These are phyloP conservation scores for Cartodere bifasciata DNA, from an alignment of 2,888 invertebrate species.

Conservation along the genomic window DNA sequence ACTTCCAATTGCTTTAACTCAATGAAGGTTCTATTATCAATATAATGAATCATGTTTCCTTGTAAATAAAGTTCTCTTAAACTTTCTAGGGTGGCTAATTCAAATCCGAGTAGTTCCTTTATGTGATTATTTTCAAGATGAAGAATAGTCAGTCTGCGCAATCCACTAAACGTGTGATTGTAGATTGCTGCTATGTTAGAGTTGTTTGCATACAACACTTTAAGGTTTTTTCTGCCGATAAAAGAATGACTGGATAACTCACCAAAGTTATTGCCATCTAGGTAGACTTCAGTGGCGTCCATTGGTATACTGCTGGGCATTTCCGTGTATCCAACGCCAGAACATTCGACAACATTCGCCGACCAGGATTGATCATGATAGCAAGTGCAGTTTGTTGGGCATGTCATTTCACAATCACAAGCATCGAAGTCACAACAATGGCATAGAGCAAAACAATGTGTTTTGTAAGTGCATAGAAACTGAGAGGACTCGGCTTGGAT, in stretches of 20 bases:
- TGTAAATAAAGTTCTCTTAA: slow-evolving; percentile 78
- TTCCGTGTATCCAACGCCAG: slow-evolving; percentile 63
- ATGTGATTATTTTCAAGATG: slow-evolving; percentile 83
- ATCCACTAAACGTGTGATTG: slow-evolving; percentile 83
- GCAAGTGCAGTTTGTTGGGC: slow-evolving; percentile 86
- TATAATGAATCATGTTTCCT: slow-evolving; percentile 68
- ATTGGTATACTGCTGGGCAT: slow-evolving; percentile 84
- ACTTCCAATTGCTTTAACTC: slow-evolving; percentile 72
- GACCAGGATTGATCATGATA: slow-evolving; percentile 92
- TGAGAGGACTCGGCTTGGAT: slow-evolving; percentile 79
- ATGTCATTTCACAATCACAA: slow-evolving; percentile 96
- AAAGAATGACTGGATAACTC: slow-evolving; percentile 81
- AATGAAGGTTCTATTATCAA: slow-evolving; percentile 76
- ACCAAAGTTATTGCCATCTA: slow-evolving; percentile 84
- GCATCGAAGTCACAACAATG: slow-evolving; percentile 95
- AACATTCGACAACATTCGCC: slow-evolving; percentile 86
- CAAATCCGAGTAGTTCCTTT: slow-evolving; percentile 65
- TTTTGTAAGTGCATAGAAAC: slow-evolving; percentile 84
- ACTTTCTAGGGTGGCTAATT: slow-evolving; percentile 68
- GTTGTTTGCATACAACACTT: slow-evolving; percentile 77
- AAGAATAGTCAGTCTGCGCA: slow-evolving; percentile 63
- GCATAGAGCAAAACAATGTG: slow-evolving; percentile 87
- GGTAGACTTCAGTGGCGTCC: slow-evolving; percentile 90
- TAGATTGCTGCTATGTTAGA: slow-evolving; percentile 74
- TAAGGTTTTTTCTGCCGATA: slow-evolving; percentile 81